Evolutionary conservation across 2,113 vertebrate genomes (phyloP).

Genomic region (Alethe diademata): DNA sequence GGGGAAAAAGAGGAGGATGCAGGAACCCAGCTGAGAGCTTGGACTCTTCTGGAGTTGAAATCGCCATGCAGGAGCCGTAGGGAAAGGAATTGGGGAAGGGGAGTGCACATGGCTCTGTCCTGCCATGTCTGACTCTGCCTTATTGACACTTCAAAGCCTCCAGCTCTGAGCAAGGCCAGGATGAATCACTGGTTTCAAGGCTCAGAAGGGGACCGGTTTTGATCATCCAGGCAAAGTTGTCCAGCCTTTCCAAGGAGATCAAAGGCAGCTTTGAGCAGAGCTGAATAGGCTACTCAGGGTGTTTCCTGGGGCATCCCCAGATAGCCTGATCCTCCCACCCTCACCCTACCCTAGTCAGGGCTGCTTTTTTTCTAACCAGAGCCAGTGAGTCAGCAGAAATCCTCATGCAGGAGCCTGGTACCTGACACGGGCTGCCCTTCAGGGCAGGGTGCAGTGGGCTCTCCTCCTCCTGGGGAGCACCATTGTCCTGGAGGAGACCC

Average conservation of each 20-base stretch:
- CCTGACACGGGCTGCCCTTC: rapidly evolving
- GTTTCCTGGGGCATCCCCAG: background rate
- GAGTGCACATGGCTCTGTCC: background rate
- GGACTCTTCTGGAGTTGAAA: background rate
- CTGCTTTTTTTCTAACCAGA: background rate
- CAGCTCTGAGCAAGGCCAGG: background rate
- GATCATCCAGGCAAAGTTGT: constrained; percentile 18
- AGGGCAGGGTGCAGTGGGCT: rapidly evolving
- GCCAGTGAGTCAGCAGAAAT: background rate
- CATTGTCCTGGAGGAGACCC: background rate
- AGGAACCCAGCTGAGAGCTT: background rate
- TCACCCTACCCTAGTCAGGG: background rate
- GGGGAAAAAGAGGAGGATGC: background rate
- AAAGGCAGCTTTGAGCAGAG: constrained; percentile 25
- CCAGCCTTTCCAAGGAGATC: background rate
- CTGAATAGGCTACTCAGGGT: background rate
- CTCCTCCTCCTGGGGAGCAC: background rate
- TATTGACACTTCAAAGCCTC: constrained; percentile 36
- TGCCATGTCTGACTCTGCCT: background rate
- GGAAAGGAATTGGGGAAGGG: background rate
- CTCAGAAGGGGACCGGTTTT: background rate
- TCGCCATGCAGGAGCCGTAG: rapidly evolving
- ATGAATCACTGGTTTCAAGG: background rate
- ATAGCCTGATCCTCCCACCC: background rate
- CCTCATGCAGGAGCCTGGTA: rapidly evolving